A percentile compares a stretch with the other conserved stretches of the same genome.
Evolutionary conservation across 2,113 vertebrate genomes (phyloP).

Genomic region (Poicephalus gulielmi): DNA sequence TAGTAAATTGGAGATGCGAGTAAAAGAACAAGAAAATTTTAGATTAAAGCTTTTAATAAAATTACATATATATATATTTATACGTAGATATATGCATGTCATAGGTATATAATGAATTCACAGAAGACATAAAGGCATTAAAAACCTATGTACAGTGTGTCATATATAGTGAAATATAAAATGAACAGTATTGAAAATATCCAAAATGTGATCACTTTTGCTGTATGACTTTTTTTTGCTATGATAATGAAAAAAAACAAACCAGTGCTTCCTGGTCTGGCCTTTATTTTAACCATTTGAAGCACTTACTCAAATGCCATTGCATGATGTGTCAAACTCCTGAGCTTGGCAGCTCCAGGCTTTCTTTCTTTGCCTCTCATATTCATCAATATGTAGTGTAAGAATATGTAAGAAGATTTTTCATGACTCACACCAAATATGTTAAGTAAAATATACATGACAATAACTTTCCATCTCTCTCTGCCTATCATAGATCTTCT

Average conservation of each 20-base stretch:
- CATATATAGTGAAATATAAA: neutral
- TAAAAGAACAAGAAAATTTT: neutral
- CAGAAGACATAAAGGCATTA: neutral
- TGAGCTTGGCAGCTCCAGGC: neutral
- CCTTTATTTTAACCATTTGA: neutral
- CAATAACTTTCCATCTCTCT: neutral
- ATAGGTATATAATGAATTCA: neutral
- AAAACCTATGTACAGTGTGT: neutral
- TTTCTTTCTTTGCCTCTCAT: neutral
- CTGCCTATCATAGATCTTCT: neutral
- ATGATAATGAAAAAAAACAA: neutral
- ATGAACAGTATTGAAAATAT: neutral
- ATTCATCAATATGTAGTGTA: neutral
- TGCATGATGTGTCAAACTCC: neutral
- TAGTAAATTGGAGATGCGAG: neutral
- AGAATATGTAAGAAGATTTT: neutral
- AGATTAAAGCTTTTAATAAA: neutral
- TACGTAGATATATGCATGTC: neutral
- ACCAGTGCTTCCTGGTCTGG: fast-evolving
- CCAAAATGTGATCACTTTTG: neutral
- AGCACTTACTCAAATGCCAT: neutral
- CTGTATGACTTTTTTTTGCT: neutral
- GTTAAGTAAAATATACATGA: neutral
- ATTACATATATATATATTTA: neutral
- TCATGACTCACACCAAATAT: neutral